Percentiles rank a stretch among this genome's conserved stretches.
Evolutionary conservation across 2,797 vertebrate genomes (phyloP).

Genomic region (Falco berigora): DNA sequence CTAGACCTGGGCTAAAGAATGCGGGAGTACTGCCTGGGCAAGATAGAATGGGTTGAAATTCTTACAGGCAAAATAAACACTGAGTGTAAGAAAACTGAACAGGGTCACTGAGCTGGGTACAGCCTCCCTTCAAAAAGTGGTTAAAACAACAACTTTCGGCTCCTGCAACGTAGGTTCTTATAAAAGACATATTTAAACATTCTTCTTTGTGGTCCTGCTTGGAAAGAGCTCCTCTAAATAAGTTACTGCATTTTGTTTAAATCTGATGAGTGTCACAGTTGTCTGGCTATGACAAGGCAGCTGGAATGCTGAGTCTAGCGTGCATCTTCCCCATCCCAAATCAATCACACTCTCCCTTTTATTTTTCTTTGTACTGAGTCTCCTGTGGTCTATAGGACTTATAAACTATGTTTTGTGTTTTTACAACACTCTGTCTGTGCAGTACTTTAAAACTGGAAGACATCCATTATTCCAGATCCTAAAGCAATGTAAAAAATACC

Average conservation of each 20-base stretch:
- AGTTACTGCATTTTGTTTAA: neutral
- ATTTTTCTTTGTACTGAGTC: neutral
- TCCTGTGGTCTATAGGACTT: neutral
- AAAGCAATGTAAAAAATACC: neutral
- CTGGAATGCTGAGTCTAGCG: neutral
- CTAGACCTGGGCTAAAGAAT: neutral
- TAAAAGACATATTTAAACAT: neutral
- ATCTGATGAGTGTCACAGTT: neutral
- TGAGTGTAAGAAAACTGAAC: neutral
- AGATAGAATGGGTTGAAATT: neutral
- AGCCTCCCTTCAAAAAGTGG: neutral
- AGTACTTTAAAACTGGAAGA: neutral
- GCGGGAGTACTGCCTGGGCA: neutral
- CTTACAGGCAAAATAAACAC: neutral
- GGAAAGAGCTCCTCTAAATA: neutral
- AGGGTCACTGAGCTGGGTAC: neutral
- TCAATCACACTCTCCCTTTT: neutral
- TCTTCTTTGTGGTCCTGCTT: neutral
- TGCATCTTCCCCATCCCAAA: neutral
- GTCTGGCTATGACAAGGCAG: neutral
- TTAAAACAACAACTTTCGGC: neutral
- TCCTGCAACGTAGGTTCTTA: neutral
- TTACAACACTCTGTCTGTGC: neutral
- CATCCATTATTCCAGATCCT: neutral
- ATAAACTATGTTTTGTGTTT: neutral